phyloP scores from a whole-genome alignment of 2,888 invertebrate species.

The Dryobota labecula region DNA sequence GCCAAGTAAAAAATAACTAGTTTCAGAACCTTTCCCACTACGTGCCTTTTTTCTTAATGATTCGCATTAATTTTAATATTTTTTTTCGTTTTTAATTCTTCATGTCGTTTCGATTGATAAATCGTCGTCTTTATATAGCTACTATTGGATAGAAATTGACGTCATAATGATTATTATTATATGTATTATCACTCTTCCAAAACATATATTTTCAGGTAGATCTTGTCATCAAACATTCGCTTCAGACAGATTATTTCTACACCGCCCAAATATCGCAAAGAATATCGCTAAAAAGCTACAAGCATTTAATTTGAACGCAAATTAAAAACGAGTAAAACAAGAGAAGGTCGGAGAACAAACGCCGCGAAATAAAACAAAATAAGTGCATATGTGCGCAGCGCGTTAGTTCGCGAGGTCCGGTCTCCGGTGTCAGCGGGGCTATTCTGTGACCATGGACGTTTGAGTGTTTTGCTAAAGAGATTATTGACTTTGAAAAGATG shows the following conservation, averaged over 20 bases:
- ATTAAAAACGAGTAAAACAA: conserved; percentile 62
- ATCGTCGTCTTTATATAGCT: neutral
- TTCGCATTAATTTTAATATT: neutral
- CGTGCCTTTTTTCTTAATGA: too few relatives aligned
- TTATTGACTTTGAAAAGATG: conserved; percentile 6
- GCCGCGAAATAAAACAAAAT: conserved; percentile 56
- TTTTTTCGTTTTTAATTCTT: neutral
- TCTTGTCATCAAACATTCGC: neutral
- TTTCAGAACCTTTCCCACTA: neutral
- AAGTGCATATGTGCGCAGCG: conserved; percentile 59
- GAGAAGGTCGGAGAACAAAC: conserved; percentile 51
- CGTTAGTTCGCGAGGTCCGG: conserved; percentile 37
- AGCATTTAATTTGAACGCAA: conserved; percentile 58
- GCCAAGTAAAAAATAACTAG: neutral
- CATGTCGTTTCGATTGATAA: neutral
- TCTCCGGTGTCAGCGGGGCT: conserved; percentile 41
- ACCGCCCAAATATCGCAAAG: neutral
- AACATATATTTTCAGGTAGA: neutral
- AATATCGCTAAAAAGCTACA: conserved; percentile 49
- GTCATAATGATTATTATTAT: too few relatives aligned
- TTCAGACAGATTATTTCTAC: neutral
- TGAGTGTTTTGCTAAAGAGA: neutral
- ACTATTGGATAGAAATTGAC: neutral
- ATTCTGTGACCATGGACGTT: conserved; percentile 33
- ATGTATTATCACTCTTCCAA: neutral